Evolutionary conservation across 2,888 invertebrate species (phyloP).

Genomic region (Caenorhabditis macrosperma): DNA sequence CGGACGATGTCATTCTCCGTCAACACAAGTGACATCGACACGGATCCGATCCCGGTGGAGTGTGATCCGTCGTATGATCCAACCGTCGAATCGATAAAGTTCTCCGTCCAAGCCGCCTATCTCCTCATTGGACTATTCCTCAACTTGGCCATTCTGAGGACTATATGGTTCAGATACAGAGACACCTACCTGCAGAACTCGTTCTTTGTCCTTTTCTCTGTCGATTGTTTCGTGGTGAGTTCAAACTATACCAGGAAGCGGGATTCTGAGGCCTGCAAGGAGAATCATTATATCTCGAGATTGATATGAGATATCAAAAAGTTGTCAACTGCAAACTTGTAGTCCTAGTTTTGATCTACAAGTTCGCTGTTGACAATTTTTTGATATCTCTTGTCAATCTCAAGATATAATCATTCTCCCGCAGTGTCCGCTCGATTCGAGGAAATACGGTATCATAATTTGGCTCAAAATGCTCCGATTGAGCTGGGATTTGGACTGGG

Average conservation of each 20-base stretch:
- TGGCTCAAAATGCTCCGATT: too few species aligned
- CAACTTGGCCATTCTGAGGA: conserved; percentile 1
- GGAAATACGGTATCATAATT: too few species aligned
- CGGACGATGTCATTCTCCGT: conserved; percentile 11
- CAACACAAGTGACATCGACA: background rate
- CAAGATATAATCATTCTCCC: too few species aligned
- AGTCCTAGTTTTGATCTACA: too few species aligned
- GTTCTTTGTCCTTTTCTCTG: conserved; percentile 17
- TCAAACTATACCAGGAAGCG: background rate
- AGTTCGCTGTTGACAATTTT: too few species aligned
- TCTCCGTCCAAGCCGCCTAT: conserved; percentile 3
- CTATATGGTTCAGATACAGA: background rate
- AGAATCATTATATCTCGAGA: too few species aligned
- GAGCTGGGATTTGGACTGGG: too few species aligned
- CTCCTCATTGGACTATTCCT: background rate
- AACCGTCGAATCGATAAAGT: conserved; percentile 5
- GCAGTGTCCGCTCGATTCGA: too few species aligned
- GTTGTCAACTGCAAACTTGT: too few species aligned
- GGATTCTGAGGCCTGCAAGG: background rate
- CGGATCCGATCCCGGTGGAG: conserved; percentile 4
- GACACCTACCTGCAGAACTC: background rate
- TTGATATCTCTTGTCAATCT: too few species aligned
- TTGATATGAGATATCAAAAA: too few species aligned
- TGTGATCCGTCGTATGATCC: conserved; percentile 10
- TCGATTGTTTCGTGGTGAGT: conserved; percentile 22